Evolutionary conservation across 2,888 invertebrate genomes (phyloP).

Genomic region (Leucophora obtusa): DNA sequence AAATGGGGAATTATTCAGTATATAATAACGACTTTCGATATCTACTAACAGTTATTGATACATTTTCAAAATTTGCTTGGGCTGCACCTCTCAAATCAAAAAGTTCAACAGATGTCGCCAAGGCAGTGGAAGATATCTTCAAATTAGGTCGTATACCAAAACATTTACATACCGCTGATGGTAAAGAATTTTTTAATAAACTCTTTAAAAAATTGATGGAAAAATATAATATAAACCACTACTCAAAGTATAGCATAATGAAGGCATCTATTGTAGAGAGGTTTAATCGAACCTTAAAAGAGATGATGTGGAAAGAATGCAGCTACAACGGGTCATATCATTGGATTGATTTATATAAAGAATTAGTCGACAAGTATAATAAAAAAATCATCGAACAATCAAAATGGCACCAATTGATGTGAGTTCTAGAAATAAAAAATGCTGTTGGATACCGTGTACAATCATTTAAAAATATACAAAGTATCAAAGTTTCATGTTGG

Average conservation of each 20-base stretch:
- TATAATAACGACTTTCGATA: constrained; percentile 23
- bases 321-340: constrained; percentile 69
- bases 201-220: constrained; percentile 66
- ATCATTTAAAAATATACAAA: constrained; percentile 46
- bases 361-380: constrained; percentile 66
- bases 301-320: constrained; percentile 68
- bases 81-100: neutral
- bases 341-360: constrained; percentile 68
- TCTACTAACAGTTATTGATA: constrained; percentile 29
- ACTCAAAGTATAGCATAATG: constrained; percentile 46
- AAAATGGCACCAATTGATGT: constrained; percentile 58
- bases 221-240: constrained; percentile 60
- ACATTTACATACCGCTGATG: constrained; percentile 48
- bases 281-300: constrained; percentile 47
- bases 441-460: constrained; percentile 45
- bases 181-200: too few relatives aligned
- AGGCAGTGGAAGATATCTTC: constrained; percentile 54
- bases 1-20: constrained; percentile 15
- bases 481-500: constrained; percentile 51
- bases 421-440: constrained; percentile 45
- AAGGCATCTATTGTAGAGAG: too few relatives aligned
- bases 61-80: constrained; percentile 23
- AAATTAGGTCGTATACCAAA: constrained; percentile 71
- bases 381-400: constrained; percentile 59
- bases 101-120: neutral